Evolutionary conservation across 2,797 vertebrate species (phyloP), one percentile per base, ranked within the genome.

Genomic region (Percopsis omiscomaycus): DNA sequence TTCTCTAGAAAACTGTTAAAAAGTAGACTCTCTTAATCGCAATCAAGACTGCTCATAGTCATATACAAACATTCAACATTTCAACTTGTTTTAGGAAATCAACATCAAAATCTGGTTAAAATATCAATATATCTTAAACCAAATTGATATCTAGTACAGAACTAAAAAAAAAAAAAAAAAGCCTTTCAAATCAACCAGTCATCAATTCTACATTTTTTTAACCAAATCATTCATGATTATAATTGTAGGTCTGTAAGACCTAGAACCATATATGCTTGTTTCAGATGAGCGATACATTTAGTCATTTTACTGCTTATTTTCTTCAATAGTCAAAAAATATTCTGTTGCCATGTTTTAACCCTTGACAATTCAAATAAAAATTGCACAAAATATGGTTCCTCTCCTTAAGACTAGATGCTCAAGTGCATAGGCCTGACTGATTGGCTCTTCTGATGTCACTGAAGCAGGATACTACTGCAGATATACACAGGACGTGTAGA

Each of bases 1-100:
- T 80, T 76, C 73, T 65, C 84, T 89, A 85, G 59, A 88, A 90
- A 90, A 86, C 87, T 84, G 89, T 82, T 91, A 86, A 91, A 89
- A 89, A 88, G 87, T 78, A 87, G 74, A 78, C 61, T 87, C 63
- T 86, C 63, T 86, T 75, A 69, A 80, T 65, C 84, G 86, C 82
- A 86, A 84, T 81, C 86, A 76, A 61, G 61, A 63, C 61, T 63
- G 32, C 74, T 74, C 63, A 71, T 54, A 71, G 66, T 47, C 55
- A 68, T 79, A 83, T 88, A 81, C 83, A 88, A 87, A 86, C 78
- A 68, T 75, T 74, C 28, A 69, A 75, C 60, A 28, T 77, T 64
- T 71, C 15, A 80, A 55, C 60, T 75, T 45, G 67, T 49, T 74
- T 71, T 64, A 64, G 55, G 48, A 74, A 78, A 65, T 47, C 51